Evolutionary conservation across 2,888 invertebrate species (phyloP).

Genomic region (Cataglyphis rosenhaueri): DNA sequence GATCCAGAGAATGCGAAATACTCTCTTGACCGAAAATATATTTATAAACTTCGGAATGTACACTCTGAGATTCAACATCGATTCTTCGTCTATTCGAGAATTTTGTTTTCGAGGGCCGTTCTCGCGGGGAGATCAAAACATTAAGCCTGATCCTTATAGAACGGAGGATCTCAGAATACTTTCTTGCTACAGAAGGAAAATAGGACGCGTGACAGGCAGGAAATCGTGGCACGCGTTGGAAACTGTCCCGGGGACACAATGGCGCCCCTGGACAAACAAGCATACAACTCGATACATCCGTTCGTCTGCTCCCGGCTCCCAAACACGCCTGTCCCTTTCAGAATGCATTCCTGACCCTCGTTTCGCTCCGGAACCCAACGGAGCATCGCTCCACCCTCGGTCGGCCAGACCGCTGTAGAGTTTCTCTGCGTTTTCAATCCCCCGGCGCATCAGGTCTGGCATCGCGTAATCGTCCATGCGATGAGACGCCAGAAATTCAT

Average conservation of each 20-base stretch:
- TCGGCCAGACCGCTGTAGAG: slow-evolving; percentile 43
- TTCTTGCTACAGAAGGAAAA: slow-evolving; percentile 10
- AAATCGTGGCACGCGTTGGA: slow-evolving; percentile 39
- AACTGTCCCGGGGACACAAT: slow-evolving; percentile 14
- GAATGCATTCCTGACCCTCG: slow-evolving; percentile 67
- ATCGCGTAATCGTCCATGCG: slow-evolving; percentile 71
- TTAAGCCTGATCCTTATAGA: background rate
- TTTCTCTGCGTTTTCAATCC: slow-evolving; percentile 48
- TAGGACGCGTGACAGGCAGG: slow-evolving; percentile 17
- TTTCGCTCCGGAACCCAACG: slow-evolving; percentile 3
- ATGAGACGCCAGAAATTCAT: slow-evolving; percentile 72
- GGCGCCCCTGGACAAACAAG: slow-evolving; percentile 37
- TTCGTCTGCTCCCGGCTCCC: background rate
- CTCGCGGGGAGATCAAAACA: slow-evolving; percentile 20
- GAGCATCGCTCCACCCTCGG: slow-evolving; percentile 63
- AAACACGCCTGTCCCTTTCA: slow-evolving; percentile 53
- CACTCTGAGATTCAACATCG: background rate
- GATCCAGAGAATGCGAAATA: background rate
- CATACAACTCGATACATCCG: slow-evolving; percentile 33
- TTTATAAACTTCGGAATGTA: slow-evolving; percentile 36
- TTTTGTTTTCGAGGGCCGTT: slow-evolving; percentile 35
- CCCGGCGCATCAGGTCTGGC: slow-evolving; percentile 16
- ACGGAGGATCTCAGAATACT: slow-evolving; percentile 21
- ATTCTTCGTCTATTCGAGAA: slow-evolving; percentile 16
- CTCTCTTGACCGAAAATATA: slow-evolving; percentile 17